Conservation (phyloP, 1,140 invertebrate genomes). For the Drosophila chauvacae region DNA sequence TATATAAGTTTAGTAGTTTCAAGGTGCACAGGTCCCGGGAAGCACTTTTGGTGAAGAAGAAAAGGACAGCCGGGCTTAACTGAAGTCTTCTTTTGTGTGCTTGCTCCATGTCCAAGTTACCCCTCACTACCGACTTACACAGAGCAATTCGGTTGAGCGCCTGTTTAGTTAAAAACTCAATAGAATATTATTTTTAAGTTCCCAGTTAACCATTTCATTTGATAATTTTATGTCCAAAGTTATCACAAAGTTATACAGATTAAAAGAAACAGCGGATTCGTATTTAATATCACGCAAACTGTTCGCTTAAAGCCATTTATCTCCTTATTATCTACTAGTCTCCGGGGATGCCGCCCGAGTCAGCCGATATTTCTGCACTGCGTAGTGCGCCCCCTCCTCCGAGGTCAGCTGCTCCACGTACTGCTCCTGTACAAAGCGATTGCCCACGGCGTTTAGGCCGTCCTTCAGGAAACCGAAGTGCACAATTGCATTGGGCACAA, state of each 20-base stretch:
- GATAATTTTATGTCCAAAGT: not conserved
- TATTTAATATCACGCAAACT: slow-evolving; percentile 69
- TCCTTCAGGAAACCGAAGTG: slow-evolving; percentile 87
- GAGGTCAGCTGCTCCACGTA: slow-evolving; percentile 61
- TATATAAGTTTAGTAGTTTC: not conserved
- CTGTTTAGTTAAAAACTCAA: not conserved
- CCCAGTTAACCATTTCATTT: not conserved
- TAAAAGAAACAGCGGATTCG: slow-evolving; percentile 52
- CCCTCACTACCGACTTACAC: too few relatives aligned
- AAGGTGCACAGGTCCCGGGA: not conserved
- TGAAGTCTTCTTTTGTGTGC: too few relatives aligned
- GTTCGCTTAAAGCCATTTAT: slow-evolving; percentile 54
- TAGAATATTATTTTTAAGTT: not conserved
- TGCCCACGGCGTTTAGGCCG: slow-evolving; percentile 33
- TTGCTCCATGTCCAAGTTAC: too few relatives aligned
- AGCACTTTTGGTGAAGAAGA: not conserved
- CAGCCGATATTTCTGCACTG: slow-evolving; percentile 69
- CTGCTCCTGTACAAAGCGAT: slow-evolving; percentile 57
- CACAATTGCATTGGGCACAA: slow-evolving; percentile 91
- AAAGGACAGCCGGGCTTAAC: not conserved
- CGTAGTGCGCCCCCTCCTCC: slow-evolving; percentile 70
- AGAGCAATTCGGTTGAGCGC: too few relatives aligned
- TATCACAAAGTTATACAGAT: slow-evolving; percentile 4
- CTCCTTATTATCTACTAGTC: slow-evolving; percentile 43
- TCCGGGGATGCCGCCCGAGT: slow-evolving; percentile 34